phyloP scores from a whole-genome alignment of 2,797 vertebrate genomes.

The Sebastes iracundus region DNA sequence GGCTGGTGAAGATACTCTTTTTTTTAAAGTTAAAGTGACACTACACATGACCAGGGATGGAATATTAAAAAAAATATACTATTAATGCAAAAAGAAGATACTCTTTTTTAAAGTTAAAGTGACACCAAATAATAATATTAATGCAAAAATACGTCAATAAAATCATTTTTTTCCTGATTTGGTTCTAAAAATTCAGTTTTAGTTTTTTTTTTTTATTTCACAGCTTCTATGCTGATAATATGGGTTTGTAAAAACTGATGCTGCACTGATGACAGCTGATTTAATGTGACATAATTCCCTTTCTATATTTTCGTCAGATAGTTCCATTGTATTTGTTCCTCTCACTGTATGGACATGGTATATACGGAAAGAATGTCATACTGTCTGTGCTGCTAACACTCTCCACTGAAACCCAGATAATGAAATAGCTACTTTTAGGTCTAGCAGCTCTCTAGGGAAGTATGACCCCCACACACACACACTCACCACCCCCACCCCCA shows the following conservation, averaged over 20 bases:
- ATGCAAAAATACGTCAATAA: too few species aligned
- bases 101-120: too few species aligned
- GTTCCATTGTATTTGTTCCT: not conserved
- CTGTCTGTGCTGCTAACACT: slow-evolving; percentile 9
- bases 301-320: not conserved
- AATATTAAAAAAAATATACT: not conserved
- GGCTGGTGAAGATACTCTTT: too few species aligned
- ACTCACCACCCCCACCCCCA: not conserved
- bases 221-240: not conserved
- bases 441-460: slow-evolving; percentile 18
- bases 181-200: not conserved
- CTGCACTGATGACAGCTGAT: not conserved
- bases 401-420: not conserved
- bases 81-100: not conserved
- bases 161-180: not conserved
- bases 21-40: not conserved
- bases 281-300: not conserved
- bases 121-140: not conserved
- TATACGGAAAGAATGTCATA: not conserved
- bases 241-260: not conserved
- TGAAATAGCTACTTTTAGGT: slow-evolving; percentile 10
- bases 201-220: not conserved
- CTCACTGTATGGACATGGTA: not conserved
- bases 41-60: not conserved
- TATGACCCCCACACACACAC: not conserved